Base-by-base conservation (phyloP, 2,797 vertebrate genomes). In the Lagocephalus sceleratus region DNA sequence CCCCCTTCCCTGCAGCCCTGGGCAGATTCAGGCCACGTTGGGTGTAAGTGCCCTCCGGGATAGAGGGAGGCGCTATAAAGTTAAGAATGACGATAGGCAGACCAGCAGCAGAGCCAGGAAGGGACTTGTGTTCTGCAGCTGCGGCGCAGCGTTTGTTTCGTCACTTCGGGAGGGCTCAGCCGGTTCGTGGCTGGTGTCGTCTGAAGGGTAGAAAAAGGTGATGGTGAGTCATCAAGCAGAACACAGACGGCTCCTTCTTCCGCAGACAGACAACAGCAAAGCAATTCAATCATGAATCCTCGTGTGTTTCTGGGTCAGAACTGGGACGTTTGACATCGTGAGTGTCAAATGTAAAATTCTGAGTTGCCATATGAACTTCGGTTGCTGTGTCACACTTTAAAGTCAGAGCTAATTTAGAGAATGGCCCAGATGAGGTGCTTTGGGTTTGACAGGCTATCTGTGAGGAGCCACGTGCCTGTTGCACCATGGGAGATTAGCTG, bases 181-280 rank as follows among this genome's bases (percentile, higher is more conserved):
- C 61, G 95, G 95, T 90, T 99, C 97, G 54, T 98, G 97, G 85
- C 95, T 95, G 49, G 95, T 98, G 81, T 98, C 97, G 82, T 99
- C 97, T 99, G 79, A 82, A 58, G 43, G 47, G 51, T 3, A 15
- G 61, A 63, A 39, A 19, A 12, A 48, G n/a, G 15, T 14, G 32
- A 35, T 14, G 40, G 40, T n/a, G 40, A 42, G 40, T n/a, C 16
- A 42, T n/a, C 40, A 19, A 19, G 42, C 10, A 20, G 19, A 44
- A 44, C 42, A 40, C 39, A 35, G 40, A 19, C n/a, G 15, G n/a
- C 16, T n/a, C 6, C 16, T 19, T 42, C n/a, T n/a, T 7, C 40
- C 40, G 9, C 16, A 44, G 19, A 9, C 8, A 17, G n/a, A 44
- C 19, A 20, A 44, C 17, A 44, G 19, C 42, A 25, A 53, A 2